Evolutionary conservation across 1,140 invertebrate genomes (phyloP).

Genomic region (Sinella curviseta): DNA sequence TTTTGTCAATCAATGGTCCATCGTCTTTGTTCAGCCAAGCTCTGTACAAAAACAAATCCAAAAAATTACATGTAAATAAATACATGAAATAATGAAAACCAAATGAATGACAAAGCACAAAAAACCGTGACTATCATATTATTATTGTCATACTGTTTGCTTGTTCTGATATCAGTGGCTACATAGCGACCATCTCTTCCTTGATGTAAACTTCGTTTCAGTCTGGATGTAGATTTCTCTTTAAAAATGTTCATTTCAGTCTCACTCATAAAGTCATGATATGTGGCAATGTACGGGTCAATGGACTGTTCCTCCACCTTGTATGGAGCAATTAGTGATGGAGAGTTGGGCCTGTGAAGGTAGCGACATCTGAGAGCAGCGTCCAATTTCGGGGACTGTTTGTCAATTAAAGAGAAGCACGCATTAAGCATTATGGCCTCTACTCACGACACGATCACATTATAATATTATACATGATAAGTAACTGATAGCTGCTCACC

Average conservation of each 20-base stretch:
- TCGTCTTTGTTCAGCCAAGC: conserved; percentile 51
- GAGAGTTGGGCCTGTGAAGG: conserved; percentile 53
- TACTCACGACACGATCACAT: too few relatives aligned
- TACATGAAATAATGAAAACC: too few relatives aligned
- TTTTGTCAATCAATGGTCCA: conserved; percentile 28
- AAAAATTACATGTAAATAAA: not conserved
- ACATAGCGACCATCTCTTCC: conserved; percentile 49
- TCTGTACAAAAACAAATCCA: conserved; percentile 39
- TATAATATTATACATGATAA: too few relatives aligned
- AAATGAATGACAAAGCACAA: too few relatives aligned
- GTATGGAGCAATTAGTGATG: conserved; percentile 55
- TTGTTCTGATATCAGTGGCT: conserved; percentile 51
- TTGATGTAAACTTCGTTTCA: conserved; percentile 43
- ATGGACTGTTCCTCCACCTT: conserved; percentile 59
- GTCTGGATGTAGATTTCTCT: conserved; percentile 55
- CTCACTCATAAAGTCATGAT: conserved; percentile 60
- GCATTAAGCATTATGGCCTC: not conserved
- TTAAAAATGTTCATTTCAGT: conserved; percentile 57
- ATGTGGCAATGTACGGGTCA: conserved; percentile 58
- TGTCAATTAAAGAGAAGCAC: not conserved
- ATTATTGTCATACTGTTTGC: conserved; percentile 50
- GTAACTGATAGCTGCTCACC: too few relatives aligned
- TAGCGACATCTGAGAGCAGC: conserved; percentile 56
- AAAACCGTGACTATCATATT: not conserved
- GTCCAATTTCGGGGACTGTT: conserved; percentile 47